These are phyloP conservation scores for Malurus elegans DNA, from an alignment of 2,113 vertebrate genomes.

Conservation along the genomic window DNA sequence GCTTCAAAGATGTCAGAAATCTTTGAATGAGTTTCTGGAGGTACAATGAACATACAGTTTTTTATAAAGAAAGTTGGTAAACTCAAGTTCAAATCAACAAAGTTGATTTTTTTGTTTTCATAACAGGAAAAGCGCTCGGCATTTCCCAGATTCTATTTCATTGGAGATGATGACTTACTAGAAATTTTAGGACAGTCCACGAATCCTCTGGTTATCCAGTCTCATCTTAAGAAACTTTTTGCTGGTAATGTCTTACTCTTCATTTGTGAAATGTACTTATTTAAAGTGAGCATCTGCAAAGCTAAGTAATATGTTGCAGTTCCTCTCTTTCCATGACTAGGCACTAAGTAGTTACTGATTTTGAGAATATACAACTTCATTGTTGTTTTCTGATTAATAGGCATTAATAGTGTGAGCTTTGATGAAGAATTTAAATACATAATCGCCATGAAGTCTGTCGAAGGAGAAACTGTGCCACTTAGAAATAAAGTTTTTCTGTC, in stretches of 20 bases:
- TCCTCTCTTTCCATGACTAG: not conserved
- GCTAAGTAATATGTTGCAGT: not conserved
- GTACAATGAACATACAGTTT: conserved; percentile 61
- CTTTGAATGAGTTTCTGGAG: conserved; percentile 96
- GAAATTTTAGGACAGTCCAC: conserved; percentile 96
- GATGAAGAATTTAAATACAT: conserved; percentile 88
- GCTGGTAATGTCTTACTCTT: conserved; percentile 77
- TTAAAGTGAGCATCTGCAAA: not conserved
- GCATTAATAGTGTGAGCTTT: conserved; percentile 92
- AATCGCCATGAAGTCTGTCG: conserved; percentile 90
- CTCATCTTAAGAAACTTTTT: conserved; percentile 97
- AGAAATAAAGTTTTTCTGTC: conserved; percentile 86
- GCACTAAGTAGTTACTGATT: not conserved
- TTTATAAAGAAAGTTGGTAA: not conserved
- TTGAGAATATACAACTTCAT: not conserved
- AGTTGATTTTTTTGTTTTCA: conserved; percentile 2
- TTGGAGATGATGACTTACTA: conserved; percentile 95
- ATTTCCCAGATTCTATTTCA: conserved; percentile 97
- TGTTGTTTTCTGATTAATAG: conserved; percentile 67
- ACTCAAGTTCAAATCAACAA: not conserved
- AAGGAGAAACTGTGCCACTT: conserved; percentile 90
- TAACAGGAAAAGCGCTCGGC: conserved; percentile 93
- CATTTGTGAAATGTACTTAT: not conserved
- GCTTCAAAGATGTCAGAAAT: conserved; percentile 96
- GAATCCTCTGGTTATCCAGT: conserved; percentile 91